phyloP scores from a whole-genome alignment of 2,888 invertebrate genomes.

The Diarsia mendica region DNA sequence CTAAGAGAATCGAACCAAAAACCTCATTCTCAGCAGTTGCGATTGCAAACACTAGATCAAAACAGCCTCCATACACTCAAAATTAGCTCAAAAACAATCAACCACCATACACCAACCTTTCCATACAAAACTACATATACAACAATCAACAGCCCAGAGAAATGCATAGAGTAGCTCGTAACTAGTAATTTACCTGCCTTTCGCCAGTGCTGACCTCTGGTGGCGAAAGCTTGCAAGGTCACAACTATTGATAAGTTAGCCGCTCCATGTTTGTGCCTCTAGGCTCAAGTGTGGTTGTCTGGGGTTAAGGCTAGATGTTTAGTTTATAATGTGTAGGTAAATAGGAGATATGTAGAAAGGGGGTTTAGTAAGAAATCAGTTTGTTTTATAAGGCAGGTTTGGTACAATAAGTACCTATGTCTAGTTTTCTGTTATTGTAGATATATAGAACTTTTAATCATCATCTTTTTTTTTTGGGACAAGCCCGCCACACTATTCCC shows the following conservation, averaged over 20 bases:
- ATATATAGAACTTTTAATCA: too few species aligned
- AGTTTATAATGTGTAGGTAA: slow-evolving; percentile 9
- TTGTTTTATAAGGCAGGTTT: neutral
- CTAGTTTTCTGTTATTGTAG: too few species aligned
- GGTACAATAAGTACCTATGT: too few species aligned
- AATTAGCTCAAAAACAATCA: neutral
- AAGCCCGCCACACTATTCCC: too few species aligned
- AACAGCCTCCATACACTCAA: too few species aligned
- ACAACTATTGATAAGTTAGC: slow-evolving; percentile 40
- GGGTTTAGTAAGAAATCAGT: neutral
- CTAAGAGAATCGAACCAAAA: too few species aligned
- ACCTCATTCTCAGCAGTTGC: too few species aligned
- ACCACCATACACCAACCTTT: neutral
- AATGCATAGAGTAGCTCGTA: slow-evolving; percentile 29
- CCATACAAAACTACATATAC: neutral
- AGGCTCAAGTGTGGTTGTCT: neutral
- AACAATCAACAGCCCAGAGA: slow-evolving; percentile 26
- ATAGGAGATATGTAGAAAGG: neutral
- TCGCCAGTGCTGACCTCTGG: slow-evolving; percentile 60
- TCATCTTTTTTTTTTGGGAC: too few species aligned
- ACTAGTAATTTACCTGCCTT: slow-evolving; percentile 51
- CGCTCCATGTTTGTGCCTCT: slow-evolving; percentile 13
- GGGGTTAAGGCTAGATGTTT: neutral
- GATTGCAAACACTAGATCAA: too few species aligned
- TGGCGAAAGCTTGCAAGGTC: slow-evolving; percentile 65